Evolutionary conservation across 2,113 vertebrate species (phyloP), one percentile per base, ranked within the genome.

Genomic region (Ornithorhynchus anatinus): DNA sequence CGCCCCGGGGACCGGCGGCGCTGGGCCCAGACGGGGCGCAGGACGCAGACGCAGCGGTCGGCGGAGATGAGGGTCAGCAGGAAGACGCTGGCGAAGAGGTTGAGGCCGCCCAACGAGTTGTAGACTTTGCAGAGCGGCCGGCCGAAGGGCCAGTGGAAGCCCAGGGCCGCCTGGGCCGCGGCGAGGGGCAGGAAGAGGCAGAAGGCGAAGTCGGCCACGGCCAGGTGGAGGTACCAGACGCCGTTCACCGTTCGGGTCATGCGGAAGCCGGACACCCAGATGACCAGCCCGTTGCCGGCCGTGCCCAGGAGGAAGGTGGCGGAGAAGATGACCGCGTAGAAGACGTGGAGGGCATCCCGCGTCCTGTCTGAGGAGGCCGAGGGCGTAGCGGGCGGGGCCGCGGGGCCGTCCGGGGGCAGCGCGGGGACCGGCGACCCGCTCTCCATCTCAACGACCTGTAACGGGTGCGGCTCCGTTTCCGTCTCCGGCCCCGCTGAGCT

Each of bases 151-250:
- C 96, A 96, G 60, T 92, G 88, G 42, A 91, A 90, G 33, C 60
- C 72, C 89, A 94, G 79, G 40, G 91, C 92, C 1, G 80, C 87
- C 56, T 93, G 91, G 0, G 80, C 85, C 16, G 96, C 90, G 42
- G 90, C 88, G 25, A 97, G 84, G 0, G 95, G 95, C 22, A 97
- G 80, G 59, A 92, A 94, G 2, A 89, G 86, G 0, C 89, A 93
- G 77, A 97, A 95, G 27, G 93, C 89, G 59, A 97, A 95, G 85
- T 96, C 95, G 0, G 95, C 95, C n/a, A 95, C 66, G 3, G 95
- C 94, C 6, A 96, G 83, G 82, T 95, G 95, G 73, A 96, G 89
- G 71, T 94, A 96, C 89, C 91, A 94, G 35, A 96, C 65, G 0
- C 91, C 96, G 80, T 94, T 96, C 3, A 96, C 94, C 0, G 94